These are phyloP conservation scores for Neria commutata DNA, from an alignment of 2,888 invertebrate genomes.

Conservation along the genomic window DNA sequence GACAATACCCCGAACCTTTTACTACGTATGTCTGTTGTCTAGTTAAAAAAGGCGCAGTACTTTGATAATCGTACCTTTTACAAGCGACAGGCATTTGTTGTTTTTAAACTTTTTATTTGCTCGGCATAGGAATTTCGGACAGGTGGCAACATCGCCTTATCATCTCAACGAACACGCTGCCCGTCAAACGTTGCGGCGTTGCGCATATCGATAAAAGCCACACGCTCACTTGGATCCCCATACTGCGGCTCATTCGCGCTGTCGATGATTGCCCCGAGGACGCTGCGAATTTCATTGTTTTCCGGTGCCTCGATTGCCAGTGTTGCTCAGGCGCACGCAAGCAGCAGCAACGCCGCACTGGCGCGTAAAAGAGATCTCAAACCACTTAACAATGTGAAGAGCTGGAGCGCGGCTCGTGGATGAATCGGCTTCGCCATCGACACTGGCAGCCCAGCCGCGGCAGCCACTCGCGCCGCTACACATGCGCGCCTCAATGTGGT, in stretches of 20 bases:
- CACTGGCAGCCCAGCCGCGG: constrained; percentile 29
- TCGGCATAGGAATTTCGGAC: too few relatives aligned
- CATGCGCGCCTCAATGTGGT: constrained; percentile 21
- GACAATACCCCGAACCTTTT: too few relatives aligned
- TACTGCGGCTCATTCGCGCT: constrained; percentile 28
- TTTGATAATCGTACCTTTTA: too few relatives aligned
- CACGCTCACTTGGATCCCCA: not conserved
- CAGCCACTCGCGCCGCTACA: not conserved
- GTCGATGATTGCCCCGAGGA: constrained; percentile 49
- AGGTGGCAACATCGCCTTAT: too few relatives aligned
- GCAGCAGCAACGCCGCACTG: not conserved
- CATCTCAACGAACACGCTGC: too few relatives aligned
- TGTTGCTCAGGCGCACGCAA: not conserved
- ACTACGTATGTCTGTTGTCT: too few relatives aligned
- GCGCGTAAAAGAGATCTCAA: constrained; percentile 39
- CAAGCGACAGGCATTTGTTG: too few relatives aligned
- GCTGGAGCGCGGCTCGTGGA: too few relatives aligned
- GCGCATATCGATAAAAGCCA: not conserved
- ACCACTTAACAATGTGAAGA: constrained; percentile 36
- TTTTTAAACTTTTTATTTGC: too few relatives aligned
- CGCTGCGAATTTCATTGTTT: constrained; percentile 61
- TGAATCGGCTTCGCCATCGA: constrained; percentile 35
- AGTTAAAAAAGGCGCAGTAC: too few relatives aligned
- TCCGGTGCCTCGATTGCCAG: constrained; percentile 60
- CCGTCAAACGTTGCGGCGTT: too few relatives aligned